A percentile compares a stretch with the other conserved stretches of the same genome.
Evolutionary conservation across 2,797 vertebrate species (phyloP).

Genomic region (Lindbergichthys nudifrons): DNA sequence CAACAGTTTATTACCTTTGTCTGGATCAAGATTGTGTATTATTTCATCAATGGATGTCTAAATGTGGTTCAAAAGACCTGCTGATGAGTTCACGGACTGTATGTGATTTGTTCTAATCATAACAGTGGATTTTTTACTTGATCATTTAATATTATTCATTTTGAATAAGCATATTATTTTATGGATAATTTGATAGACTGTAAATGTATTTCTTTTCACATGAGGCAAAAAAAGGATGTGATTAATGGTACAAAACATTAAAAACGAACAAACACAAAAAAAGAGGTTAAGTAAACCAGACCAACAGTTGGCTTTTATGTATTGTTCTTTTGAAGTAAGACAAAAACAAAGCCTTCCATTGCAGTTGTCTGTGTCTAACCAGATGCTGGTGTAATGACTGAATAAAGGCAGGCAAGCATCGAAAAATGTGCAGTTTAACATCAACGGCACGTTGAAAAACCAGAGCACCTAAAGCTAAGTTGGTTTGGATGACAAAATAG

Average conservation of each 20-base stretch:
- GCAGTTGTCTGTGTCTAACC: slow-evolving; percentile 5
- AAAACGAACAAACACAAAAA: neutral
- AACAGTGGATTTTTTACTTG: too few species aligned
- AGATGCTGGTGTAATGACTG: slow-evolving; percentile 12
- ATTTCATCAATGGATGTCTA: neutral
- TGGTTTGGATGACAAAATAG: slow-evolving; percentile 42
- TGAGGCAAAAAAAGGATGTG: neutral
- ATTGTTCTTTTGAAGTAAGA: neutral
- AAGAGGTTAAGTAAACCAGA: neutral
- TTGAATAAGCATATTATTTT: neutral
- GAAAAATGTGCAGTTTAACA: slow-evolving; percentile 29
- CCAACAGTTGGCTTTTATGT: neutral
- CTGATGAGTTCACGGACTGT: neutral
- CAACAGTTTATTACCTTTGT: slow-evolving; percentile 53
- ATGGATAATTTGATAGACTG: neutral
- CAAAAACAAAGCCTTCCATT: neutral
- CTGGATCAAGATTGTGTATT: slow-evolving; percentile 31
- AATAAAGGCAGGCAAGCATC: slow-evolving; percentile 27
- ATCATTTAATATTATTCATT: too few species aligned
- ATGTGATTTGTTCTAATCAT: slow-evolving; percentile 3
- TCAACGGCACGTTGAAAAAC: slow-evolving; percentile 17
- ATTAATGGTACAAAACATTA: neutral
- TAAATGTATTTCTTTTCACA: neutral
- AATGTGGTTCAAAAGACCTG: slow-evolving; percentile 1
- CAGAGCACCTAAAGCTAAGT: slow-evolving; percentile 19